These are phyloP conservation scores for Drosophila kanapiae DNA, from an alignment of 1,140 invertebrate genomes.

Conservation along the genomic window DNA sequence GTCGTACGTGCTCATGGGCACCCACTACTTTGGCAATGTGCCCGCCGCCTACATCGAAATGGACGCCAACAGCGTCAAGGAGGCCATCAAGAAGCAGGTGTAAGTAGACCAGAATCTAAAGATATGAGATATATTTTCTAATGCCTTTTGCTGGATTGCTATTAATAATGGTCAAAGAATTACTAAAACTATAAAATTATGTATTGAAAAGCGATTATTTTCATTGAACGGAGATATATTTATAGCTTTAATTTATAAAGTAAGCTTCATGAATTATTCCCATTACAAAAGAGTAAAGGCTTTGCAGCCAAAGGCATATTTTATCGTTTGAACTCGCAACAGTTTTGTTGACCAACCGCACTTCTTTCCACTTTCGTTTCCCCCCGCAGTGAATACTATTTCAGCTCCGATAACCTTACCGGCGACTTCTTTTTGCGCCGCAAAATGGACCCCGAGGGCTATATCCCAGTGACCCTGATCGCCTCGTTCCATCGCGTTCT, in stretches of 20 bases:
- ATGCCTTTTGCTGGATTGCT: conserved; percentile 27
- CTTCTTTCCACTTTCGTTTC: conserved; percentile 8
- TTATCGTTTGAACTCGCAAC: neutral
- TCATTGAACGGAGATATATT: neutral
- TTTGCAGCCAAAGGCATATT: conserved; percentile 28
- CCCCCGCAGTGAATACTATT: conserved; percentile 97
- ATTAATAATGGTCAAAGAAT: neutral
- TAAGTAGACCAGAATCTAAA: conserved; percentile 86
- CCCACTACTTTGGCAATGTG: conserved; percentile 86
- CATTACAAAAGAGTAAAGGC: neutral
- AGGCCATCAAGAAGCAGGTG: conserved; percentile 94
- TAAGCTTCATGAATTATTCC: neutral
- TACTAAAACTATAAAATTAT: too few species aligned
- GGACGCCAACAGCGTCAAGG: conserved; percentile 88
- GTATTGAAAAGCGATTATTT: neutral
- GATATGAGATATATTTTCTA: neutral
- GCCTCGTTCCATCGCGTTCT: conserved; percentile 98
- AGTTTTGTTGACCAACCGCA: neutral
- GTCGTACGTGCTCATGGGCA: conserved; percentile 88
- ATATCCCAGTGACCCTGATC: conserved; percentile 95
- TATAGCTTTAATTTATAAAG: neutral
- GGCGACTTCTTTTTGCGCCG: conserved; percentile 98
- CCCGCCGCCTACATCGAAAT: conserved; percentile 86
- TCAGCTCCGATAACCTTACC: conserved; percentile 98
- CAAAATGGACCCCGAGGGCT: conserved; percentile 98